These are phyloP conservation scores for Mythimna pallens DNA, from an alignment of 2,888 invertebrate species.

Conservation along the genomic window DNA sequence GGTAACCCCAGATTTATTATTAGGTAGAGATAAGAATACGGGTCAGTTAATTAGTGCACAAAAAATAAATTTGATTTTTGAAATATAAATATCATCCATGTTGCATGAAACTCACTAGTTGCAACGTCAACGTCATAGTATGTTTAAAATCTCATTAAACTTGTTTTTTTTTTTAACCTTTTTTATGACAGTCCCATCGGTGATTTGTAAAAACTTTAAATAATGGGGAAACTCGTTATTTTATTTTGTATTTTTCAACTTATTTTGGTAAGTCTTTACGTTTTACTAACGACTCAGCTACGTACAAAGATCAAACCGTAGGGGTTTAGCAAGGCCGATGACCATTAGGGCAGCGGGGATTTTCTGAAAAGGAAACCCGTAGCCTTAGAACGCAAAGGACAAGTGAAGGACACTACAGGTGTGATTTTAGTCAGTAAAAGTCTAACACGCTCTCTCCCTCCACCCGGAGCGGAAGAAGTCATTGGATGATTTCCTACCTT, in stretches of 20 bases:
- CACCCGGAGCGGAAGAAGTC: too few relatives aligned
- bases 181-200: neutral
- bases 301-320: too few relatives aligned
- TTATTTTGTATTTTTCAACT: neutral
- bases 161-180: neutral
- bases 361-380: too few relatives aligned
- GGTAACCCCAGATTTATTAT: neutral
- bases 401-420: too few relatives aligned
- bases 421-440: too few relatives aligned
- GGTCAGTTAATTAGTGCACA: constrained; percentile 3
- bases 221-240: constrained; percentile 5
- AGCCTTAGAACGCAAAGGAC: too few relatives aligned
- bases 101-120: too few relatives aligned
- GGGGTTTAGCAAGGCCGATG: too few relatives aligned
- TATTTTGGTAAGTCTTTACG: constrained; percentile 25
- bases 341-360: too few relatives aligned
- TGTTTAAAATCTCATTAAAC: neutral
- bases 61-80: constrained; percentile 1
- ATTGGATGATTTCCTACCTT: too few relatives aligned
- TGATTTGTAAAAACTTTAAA: neutral
- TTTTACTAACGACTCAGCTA: neutral
- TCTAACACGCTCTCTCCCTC: too few relatives aligned
- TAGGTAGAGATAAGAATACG: neutral
- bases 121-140: neutral
- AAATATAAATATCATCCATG: constrained; percentile 9